phyloP scores from a whole-genome alignment of 37 sponge, comb jelly and placozoan species.

The Petrosia ficiformis region DNA sequence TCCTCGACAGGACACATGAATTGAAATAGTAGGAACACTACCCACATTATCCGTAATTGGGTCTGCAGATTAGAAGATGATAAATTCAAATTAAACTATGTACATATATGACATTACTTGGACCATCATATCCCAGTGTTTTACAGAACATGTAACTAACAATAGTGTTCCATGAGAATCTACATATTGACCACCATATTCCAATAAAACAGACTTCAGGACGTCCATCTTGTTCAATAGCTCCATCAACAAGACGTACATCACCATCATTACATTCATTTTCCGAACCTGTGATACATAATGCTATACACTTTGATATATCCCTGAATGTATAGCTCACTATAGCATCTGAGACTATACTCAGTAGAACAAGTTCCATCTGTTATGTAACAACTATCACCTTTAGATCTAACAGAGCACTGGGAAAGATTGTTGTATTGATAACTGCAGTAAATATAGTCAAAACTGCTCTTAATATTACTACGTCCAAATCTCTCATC shows the following conservation, averaged over 20 bases:
- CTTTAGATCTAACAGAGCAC: neutral
- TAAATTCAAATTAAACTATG: too few species aligned
- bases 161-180: neutral
- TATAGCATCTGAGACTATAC: neutral
- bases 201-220: neutral
- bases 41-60: neutral
- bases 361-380: neutral
- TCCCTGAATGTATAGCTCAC: too few species aligned
- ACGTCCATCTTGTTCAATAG: neutral
- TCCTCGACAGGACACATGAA: neutral
- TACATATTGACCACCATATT: neutral
- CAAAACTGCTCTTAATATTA: neutral
- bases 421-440: neutral
- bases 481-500: neutral
- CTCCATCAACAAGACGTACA: neutral
- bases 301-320: too few species aligned
- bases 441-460: neutral
- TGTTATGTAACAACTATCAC: neutral
- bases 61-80: neutral
- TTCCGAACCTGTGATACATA: neutral
- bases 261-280: constrained; percentile 1
- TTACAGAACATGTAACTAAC: neutral
- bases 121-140: constrained; percentile 2
- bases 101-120: too few species aligned
- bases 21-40: neutral